phyloP scores from a whole-genome alignment of 1,140 invertebrate species.

The Drosophila tristis region DNA sequence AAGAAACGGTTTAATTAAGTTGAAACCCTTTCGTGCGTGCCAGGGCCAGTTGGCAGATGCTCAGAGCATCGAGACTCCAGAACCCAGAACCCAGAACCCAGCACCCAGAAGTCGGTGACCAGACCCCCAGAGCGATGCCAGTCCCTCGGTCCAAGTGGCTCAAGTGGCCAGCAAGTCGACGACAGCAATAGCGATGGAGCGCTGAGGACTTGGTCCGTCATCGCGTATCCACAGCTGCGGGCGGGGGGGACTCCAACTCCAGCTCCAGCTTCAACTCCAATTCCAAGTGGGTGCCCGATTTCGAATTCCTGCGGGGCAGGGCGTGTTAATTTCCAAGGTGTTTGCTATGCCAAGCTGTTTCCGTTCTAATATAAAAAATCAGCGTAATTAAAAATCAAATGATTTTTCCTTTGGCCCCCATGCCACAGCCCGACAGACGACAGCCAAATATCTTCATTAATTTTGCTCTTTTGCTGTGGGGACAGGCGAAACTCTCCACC shows the following conservation, averaged over 20 bases:
- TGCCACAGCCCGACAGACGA: conserved; percentile 32
- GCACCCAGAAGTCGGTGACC: not conserved
- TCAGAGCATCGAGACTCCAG: not conserved
- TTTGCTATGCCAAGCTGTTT: conserved; percentile 78
- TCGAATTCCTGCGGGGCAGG: conserved; percentile 14
- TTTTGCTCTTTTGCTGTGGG: conserved; percentile 69
- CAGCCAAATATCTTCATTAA: conserved; percentile 83
- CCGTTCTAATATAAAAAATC: conserved; percentile 80
- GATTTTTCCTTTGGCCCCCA: conserved; percentile 59
- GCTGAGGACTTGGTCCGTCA: conserved; percentile 22
- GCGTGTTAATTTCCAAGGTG: conserved; percentile 80
- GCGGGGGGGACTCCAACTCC: not conserved
- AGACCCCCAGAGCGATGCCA: conserved; percentile 6
- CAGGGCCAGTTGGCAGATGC: conserved; percentile 35
- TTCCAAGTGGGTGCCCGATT: not conserved
- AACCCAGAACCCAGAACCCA: not conserved
- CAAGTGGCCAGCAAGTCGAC: conserved; percentile 64
- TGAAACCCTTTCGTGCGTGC: conserved; percentile 82
- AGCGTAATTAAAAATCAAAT: conserved; percentile 84
- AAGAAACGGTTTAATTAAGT: conserved; percentile 83
- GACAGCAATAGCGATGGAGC: conserved; percentile 33
- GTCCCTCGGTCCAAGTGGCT: conserved; percentile 35
- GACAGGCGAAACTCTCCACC: conserved; percentile 18
- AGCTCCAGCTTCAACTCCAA: not conserved
- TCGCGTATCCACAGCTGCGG: conserved; percentile 4